A percentile compares a stretch with the other conserved stretches of the same genome.
phyloP scores from a whole-genome alignment of 2,113 vertebrate genomes.

The Bothrops jararaca region DNA sequence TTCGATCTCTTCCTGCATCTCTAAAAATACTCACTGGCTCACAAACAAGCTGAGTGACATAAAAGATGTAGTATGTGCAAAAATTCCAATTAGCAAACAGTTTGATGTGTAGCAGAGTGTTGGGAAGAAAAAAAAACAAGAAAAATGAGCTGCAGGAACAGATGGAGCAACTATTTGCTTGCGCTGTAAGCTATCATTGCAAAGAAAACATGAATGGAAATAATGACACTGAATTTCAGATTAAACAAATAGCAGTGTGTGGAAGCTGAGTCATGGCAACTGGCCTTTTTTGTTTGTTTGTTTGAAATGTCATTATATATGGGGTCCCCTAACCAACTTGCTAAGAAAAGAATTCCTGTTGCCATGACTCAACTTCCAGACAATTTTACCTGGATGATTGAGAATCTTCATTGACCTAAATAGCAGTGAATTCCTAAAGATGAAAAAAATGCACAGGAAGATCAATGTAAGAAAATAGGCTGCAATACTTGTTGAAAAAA shows the following conservation, averaged over 20 bases:
- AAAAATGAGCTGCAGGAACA: slow-evolving; percentile 47
- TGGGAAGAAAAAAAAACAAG: slow-evolving; percentile 40
- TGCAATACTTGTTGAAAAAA: background rate
- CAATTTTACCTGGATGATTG: background rate
- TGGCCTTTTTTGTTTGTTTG: background rate
- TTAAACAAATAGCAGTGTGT: background rate
- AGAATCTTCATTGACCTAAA: background rate
- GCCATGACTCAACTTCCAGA: background rate
- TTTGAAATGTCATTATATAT: background rate
- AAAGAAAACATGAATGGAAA: slow-evolving; percentile 35
- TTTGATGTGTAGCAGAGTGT: slow-evolving; percentile 21
- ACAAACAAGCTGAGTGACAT: background rate
- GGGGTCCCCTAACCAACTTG: background rate
- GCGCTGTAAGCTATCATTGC: slow-evolving; percentile 33
- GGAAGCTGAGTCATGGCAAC: background rate
- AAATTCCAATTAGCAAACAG: slow-evolving; percentile 49
- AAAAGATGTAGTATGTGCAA: slow-evolving; percentile 4
- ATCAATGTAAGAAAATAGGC: background rate
- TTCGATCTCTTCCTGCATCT: background rate
- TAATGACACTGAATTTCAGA: background rate
- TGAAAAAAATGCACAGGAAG: background rate
- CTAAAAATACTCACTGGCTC: slow-evolving; percentile 6
- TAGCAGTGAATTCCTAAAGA: background rate
- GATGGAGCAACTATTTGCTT: slow-evolving; percentile 42
- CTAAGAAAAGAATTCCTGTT: background rate